Base-by-base conservation (phyloP, 2,113 vertebrate genomes). In the Chunga burmeisteri region DNA sequence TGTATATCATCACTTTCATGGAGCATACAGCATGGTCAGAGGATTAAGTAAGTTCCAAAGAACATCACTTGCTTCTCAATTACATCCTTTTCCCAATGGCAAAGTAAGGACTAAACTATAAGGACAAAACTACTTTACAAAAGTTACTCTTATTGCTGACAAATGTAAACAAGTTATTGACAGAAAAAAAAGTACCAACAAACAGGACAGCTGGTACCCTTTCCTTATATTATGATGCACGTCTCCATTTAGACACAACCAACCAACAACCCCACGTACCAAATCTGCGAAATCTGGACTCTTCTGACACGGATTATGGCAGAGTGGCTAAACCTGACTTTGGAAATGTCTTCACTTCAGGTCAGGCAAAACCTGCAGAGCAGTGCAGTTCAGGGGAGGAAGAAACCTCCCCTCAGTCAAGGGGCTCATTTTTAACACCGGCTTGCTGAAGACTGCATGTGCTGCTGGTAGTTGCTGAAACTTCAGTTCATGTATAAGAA, bases 231-330 rank as follows among this genome's bases (percentile, higher is more conserved):
- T 29, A n/a, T 1, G 17, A 61, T 3, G 25, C 8, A 15, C 63
- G 59, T 22, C 36, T 81, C 25, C 36, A 68, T 20, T 17, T 53
- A 78, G 44, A 83, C 10, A 22, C 23, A 49, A 88, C 30, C 23
- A 61, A n/a, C 11, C 13, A 88, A 34, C 23, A 61, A n/a, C 11
- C 13, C 34, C 8, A 13, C 0, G 4, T 9, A 80, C 10, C 36
- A 62, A 22, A 81, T 15, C 0, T 22, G 50, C 3, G 7, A 30
- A 38, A 62, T 2, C 0, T 2, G 19, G 26, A 18, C 6, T 66
- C 34, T 25, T 15, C 59, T 55, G 27, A 13, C 47, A 30, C 0
- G 34, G 52, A 11, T 38, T 6, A 27, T 8, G 21, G 81, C 30
- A 44, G 30, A 75, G 27, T 8, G 23, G 52, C 20, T n/a, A 88